phyloP scores from a whole-genome alignment of 2,888 invertebrate genomes.

The Allophyes oxyacanthae region DNA sequence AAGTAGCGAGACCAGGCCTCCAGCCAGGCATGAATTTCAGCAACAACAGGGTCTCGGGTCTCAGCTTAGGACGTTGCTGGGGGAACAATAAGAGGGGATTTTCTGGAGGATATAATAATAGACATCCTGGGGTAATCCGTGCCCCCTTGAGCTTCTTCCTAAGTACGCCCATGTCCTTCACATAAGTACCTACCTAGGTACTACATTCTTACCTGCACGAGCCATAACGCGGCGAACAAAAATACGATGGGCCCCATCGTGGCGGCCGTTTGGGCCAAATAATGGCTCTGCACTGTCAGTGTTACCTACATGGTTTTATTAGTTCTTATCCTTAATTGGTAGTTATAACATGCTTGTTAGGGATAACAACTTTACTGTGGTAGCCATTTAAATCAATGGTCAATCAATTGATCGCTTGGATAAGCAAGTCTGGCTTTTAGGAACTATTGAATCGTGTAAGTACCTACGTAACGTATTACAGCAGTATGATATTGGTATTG shows the following conservation, averaged over 20 bases:
- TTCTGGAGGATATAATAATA: no score
- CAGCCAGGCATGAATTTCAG: no score
- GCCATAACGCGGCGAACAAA: conserved; percentile 19
- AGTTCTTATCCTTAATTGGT: conserved; percentile 31
- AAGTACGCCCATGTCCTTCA: no score
- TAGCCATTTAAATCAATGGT: not conserved
- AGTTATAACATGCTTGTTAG: conserved; percentile 20
- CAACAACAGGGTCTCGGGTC: no score
- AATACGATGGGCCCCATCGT: conserved; percentile 10
- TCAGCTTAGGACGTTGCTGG: no score
- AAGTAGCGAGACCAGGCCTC: no score
- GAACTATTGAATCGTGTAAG: not conserved
- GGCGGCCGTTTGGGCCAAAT: conserved; percentile 9
- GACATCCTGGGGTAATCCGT: no score
- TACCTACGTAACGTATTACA: no score
- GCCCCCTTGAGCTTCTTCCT: no score
- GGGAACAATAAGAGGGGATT: no score
- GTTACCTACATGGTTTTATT: conserved; percentile 10
- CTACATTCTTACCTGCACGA: conserved; percentile 31
- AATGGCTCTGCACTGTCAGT: conserved; percentile 14
- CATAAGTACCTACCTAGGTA: not conserved
- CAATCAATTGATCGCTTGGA: conserved; percentile 8
- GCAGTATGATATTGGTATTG: no score
- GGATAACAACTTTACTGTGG: conserved; percentile 4
- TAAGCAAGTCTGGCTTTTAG: not conserved